phyloP scores from a whole-genome alignment of 53 echinoderm and acorn worm species.

The Holothuria scabra region DNA sequence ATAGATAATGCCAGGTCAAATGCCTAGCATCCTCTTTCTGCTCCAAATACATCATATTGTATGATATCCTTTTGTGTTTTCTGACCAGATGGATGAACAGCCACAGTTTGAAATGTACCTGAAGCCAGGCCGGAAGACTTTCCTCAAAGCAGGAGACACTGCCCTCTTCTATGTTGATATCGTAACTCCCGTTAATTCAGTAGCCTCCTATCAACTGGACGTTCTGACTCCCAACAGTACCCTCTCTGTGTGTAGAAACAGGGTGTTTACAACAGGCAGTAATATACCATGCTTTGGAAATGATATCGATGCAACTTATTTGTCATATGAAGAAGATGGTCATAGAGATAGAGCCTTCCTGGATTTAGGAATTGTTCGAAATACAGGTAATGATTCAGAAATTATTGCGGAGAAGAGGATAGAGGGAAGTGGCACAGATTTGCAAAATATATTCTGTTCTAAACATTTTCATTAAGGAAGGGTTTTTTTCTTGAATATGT shows the following conservation, averaged over 20 bases:
- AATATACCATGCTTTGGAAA: slow-evolving; percentile 82
- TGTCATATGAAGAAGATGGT: slow-evolving; percentile 79
- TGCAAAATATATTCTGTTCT: no score
- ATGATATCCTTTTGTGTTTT: not conserved
- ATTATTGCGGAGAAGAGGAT: not conserved
- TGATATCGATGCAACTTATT: slow-evolving; percentile 57
- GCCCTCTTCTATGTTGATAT: slow-evolving; percentile 76
- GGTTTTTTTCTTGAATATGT: no score
- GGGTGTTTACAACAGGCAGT: slow-evolving; percentile 59
- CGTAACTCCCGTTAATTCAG: slow-evolving; percentile 71
- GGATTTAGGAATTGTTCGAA: slow-evolving; percentile 79
- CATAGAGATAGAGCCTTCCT: slow-evolving; percentile 75
- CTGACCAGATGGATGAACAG: slow-evolving; percentile 65
- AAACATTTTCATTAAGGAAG: no score
- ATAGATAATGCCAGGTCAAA: no score
- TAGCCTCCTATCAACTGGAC: slow-evolving; percentile 74
- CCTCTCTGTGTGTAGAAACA: slow-evolving; percentile 73
- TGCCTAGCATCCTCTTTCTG: no score
- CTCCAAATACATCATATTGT: no score
- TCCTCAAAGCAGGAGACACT: slow-evolving; percentile 63
- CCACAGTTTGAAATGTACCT: slow-evolving; percentile 76
- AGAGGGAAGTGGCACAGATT: no score
- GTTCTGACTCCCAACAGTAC: slow-evolving; percentile 69
- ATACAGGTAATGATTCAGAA: slow-evolving; percentile 61
- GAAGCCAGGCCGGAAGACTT: slow-evolving; percentile 43